Evolutionary conservation across 2,888 invertebrate genomes (phyloP).

Genomic region (Zelleria hepariella): DNA sequence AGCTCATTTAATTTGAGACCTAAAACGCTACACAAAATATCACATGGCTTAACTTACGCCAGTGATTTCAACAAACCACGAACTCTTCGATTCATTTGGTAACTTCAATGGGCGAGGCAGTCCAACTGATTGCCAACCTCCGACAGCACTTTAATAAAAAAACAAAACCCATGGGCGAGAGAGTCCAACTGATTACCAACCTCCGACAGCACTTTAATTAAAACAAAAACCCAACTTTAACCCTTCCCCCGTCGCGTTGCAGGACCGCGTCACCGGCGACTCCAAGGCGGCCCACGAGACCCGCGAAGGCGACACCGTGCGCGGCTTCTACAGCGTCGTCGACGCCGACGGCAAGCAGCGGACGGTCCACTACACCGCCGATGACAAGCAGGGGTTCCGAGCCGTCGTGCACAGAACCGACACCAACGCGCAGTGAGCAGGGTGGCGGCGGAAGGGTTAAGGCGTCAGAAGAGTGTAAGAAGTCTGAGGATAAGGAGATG

Average conservation of each 20-base stretch:
- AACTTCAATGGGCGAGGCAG: too few relatives aligned
- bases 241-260: conserved; percentile 19
- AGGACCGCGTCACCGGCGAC: conserved; percentile 46
- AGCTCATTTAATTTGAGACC: too few relatives aligned
- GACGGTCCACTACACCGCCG: conserved; percentile 48
- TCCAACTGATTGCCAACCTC: too few relatives aligned
- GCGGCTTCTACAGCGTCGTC: conserved; percentile 47
- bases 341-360: conserved; percentile 46
- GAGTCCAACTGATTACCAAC: too few relatives aligned
- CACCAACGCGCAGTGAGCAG: conserved; percentile 11
- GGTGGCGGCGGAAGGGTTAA: background rate
- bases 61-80: too few relatives aligned
- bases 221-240: background rate
- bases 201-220: too few relatives aligned
- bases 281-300: conserved; percentile 40
- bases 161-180: too few relatives aligned
- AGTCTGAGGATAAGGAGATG: background rate
- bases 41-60: too few relatives aligned
- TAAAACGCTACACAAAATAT: too few relatives aligned
- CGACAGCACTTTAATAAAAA: too few relatives aligned
- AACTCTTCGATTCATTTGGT: too few relatives aligned
- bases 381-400: conserved; percentile 37
- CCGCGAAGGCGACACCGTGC: conserved; percentile 33
- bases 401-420: conserved; percentile 32
- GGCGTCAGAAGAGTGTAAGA: background rate